phyloP scores from a whole-genome alignment of 1,140 invertebrate species.

The Scaptodrosophila lebanonensis region DNA sequence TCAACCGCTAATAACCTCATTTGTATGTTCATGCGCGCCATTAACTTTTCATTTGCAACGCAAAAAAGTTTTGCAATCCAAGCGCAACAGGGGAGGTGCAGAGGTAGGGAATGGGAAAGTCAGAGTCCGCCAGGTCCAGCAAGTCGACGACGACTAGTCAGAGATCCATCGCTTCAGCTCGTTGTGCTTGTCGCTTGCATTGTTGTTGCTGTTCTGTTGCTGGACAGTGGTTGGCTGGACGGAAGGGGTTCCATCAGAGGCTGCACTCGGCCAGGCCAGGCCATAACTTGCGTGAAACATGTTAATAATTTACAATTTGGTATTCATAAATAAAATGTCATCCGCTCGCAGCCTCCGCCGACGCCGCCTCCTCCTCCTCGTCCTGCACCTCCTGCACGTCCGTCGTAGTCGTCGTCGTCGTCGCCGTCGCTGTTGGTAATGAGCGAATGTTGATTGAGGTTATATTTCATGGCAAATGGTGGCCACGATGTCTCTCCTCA shows the following conservation, averaged over 20 bases:
- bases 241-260: slow-evolving; percentile 32
- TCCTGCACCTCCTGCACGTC: too few species aligned
- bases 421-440: slow-evolving; percentile 38
- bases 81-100: slow-evolving; percentile 24
- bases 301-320: slow-evolving; percentile 76
- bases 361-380: slow-evolving; percentile 20
- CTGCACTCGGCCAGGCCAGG: slow-evolving; percentile 44
- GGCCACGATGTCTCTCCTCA: slow-evolving; percentile 26
- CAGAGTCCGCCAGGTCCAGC: slow-evolving; percentile 1
- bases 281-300: slow-evolving; percentile 75
- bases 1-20: slow-evolving; percentile 70
- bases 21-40: slow-evolving; percentile 53
- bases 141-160: slow-evolving; percentile 38
- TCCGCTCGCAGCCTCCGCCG: slow-evolving; percentile 46
- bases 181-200: slow-evolving; percentile 1
- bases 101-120: not conserved
- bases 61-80: slow-evolving; percentile 28
- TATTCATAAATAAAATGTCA: slow-evolving; percentile 76
- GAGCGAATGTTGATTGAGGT: slow-evolving; percentile 74
- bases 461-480: slow-evolving; percentile 74
- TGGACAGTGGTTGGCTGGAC: slow-evolving; percentile 21
- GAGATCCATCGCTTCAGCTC: slow-evolving; percentile 36
- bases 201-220: not conserved
- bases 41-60: slow-evolving; percentile 67
- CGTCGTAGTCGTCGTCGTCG: slow-evolving; percentile 2